Conservation (phyloP, 2,113 vertebrate genomes). For the Cyprinodon brontotheroides region DNA sequence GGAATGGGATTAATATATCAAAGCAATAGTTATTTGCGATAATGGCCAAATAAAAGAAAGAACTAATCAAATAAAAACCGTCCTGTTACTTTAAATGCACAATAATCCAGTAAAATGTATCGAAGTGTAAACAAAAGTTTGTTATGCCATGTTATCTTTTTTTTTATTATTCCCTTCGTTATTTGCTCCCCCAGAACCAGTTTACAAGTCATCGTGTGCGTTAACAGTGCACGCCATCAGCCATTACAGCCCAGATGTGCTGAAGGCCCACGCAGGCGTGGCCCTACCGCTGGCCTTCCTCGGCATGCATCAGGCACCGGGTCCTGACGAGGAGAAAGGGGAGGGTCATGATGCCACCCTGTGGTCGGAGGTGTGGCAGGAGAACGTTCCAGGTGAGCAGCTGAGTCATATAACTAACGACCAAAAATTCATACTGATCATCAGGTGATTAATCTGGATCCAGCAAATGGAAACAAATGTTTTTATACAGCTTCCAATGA, state of each 20-base stretch:
- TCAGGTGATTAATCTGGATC: background rate
- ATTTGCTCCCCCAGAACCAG: constrained; percentile 77
- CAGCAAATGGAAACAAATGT: background rate
- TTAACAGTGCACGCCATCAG: constrained; percentile 92
- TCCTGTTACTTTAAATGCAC: too few species aligned
- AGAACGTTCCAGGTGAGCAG: constrained; percentile 92
- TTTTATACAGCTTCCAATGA: too few species aligned
- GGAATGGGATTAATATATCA: too few species aligned
- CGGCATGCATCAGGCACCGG: constrained; percentile 93
- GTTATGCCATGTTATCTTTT: background rate
- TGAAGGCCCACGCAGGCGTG: constrained; percentile 90
- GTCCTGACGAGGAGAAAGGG: constrained; percentile 87
- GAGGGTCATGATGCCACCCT: constrained; percentile 86
- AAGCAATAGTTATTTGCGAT: background rate
- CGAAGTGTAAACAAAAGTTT: too few species aligned
- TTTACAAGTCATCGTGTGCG: constrained; percentile 89
- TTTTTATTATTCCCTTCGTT: background rate
- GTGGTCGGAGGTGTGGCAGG: constrained; percentile 97
- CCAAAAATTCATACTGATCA: background rate
- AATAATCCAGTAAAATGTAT: background rate
- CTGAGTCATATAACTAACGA: too few species aligned
- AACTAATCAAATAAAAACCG: background rate
- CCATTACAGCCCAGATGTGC: constrained; percentile 93
- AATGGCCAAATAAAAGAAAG: background rate
- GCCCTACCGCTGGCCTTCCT: constrained; percentile 93